phyloP scores from a whole-genome alignment of 2,113 vertebrate genomes.

The Colaptes auratus region DNA sequence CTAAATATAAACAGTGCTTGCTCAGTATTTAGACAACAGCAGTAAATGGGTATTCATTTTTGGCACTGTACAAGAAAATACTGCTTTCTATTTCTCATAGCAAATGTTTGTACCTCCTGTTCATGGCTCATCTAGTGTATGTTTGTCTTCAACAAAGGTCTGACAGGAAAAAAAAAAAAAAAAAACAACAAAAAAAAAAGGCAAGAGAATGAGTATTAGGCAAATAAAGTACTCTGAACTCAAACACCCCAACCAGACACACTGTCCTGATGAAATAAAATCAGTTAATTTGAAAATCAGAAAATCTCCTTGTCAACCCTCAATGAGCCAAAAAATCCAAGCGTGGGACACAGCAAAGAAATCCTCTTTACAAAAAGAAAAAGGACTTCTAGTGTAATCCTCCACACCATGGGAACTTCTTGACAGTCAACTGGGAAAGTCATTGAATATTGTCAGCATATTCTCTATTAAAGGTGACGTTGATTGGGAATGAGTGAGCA shows the following conservation, averaged over 20 bases:
- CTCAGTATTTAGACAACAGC: constrained; percentile 42
- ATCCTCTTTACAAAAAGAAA: not conserved
- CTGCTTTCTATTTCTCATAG: constrained; percentile 40
- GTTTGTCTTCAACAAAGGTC: constrained; percentile 10
- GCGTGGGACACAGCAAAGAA: not conserved
- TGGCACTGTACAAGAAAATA: constrained; percentile 45
- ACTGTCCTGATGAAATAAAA: not conserved
- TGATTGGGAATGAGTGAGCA: accelerated
- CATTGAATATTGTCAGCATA: accelerated
- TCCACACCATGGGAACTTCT: not conserved
- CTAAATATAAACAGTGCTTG: constrained; percentile 56
- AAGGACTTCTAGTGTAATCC: not conserved
- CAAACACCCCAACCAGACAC: not conserved
- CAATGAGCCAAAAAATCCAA: not conserved
- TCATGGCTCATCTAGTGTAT: constrained; percentile 20
- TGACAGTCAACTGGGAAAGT: not conserved
- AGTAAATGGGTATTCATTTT: constrained; percentile 60
- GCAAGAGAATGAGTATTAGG: not conserved
- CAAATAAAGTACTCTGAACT: not conserved
- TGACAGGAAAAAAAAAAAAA: not conserved
- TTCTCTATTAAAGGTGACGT: not conserved
- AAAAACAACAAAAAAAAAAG: not conserved
- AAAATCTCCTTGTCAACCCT: not conserved
- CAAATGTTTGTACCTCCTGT: constrained; percentile 63
- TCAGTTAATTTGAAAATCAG: not conserved